phyloP scores from a whole-genome alignment of 2,797 vertebrate species.

The Bryconaethiops microstoma region DNA sequence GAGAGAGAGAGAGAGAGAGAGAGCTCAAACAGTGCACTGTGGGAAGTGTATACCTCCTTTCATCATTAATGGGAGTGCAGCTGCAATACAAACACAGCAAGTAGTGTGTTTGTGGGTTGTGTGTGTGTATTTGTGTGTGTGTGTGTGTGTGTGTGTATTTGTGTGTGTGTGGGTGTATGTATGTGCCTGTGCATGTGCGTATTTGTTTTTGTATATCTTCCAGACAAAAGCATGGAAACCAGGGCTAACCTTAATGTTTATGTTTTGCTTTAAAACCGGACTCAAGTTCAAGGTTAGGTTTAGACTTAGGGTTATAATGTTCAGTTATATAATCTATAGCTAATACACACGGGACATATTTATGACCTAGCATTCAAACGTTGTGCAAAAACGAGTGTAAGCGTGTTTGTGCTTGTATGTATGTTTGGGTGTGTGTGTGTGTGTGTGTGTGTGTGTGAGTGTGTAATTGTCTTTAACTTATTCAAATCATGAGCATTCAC shows the following conservation, averaged over 20 bases:
- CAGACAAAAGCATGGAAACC: too few species aligned
- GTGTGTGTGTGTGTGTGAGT: background rate
- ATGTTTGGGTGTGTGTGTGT: background rate
- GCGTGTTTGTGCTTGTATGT: background rate
- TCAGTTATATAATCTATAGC: too few species aligned
- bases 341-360: too few species aligned
- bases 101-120: conserved; percentile 8
- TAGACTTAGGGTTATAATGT: too few species aligned
- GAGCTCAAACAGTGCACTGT: conserved; percentile 51
- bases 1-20: conserved; percentile 23
- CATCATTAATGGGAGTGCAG: conserved; percentile 49
- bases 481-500: conserved; percentile 46
- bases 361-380: too few species aligned
- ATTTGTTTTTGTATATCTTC: too few species aligned
- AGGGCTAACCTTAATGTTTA: too few species aligned
- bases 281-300: too few species aligned
- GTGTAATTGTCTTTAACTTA: conserved; percentile 5
- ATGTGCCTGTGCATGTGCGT: background rate
- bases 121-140: conserved; percentile 18
- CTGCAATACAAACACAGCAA: conserved; percentile 52
- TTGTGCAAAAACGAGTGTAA: too few species aligned
- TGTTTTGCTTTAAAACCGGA: too few species aligned
- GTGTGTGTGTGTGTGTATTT: conserved; percentile 20
- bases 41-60: conserved; percentile 51
- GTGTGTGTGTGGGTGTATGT: conserved; percentile 25